These are phyloP conservation scores for Protobothrops mucrosquamatus DNA, from an alignment of 2,113 vertebrate species.

Conservation along the genomic window DNA sequence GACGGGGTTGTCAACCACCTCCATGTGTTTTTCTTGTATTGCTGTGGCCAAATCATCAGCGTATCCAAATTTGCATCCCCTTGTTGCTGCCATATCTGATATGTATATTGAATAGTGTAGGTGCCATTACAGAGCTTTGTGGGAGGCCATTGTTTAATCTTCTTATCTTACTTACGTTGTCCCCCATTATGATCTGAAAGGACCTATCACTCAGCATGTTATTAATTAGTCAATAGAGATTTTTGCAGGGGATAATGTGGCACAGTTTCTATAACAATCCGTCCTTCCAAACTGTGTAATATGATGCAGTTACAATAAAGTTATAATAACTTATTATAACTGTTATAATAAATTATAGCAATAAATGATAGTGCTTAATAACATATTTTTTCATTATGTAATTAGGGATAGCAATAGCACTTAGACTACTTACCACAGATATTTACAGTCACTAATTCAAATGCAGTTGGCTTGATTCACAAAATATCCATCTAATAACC, in stretches of 20 bases:
- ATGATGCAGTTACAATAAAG: neutral
- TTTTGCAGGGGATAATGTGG: neutral
- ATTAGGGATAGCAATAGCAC: neutral
- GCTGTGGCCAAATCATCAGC: too few species aligned
- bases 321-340: neutral
- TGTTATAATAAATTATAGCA: neutral
- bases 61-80: too few species aligned
- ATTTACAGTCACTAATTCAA: neutral
- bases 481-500: neutral
- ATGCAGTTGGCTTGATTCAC: neutral
- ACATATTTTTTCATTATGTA: neutral
- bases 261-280: neutral
- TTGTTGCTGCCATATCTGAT: too few species aligned
- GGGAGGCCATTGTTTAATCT: too few species aligned
- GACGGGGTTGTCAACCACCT: too few species aligned
- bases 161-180: too few species aligned
- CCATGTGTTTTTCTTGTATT: too few species aligned
- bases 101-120: too few species aligned
- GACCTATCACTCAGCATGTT: too few species aligned
- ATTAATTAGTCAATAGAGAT: too few species aligned
- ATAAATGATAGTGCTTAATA: neutral
- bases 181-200: too few species aligned
- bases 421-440: neutral
- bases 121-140: too few species aligned
- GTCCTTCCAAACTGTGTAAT: neutral